Conservation (phyloP, 2,113 vertebrate species). For the Arizona elegans region DNA sequence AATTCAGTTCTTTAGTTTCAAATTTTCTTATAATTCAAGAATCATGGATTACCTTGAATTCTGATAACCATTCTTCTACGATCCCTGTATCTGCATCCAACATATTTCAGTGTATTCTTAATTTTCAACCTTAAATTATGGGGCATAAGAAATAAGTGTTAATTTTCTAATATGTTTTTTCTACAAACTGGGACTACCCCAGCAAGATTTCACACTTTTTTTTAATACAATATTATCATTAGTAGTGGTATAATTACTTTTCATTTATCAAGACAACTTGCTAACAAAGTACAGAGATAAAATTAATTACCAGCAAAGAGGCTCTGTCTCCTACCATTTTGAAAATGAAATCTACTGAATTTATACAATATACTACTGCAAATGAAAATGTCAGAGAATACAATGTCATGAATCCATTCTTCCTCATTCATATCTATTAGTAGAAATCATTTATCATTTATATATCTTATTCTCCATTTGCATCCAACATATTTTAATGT, state of each 20-base stretch:
- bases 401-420: neutral
- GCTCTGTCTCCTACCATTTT: neutral
- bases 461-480: no score
- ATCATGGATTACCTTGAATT: slow-evolving; percentile 86
- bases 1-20: neutral
- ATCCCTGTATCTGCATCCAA: slow-evolving; percentile 92
- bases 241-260: neutral
- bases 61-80: slow-evolving; percentile 98
- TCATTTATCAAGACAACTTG: neutral
- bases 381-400: neutral
- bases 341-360: neutral
- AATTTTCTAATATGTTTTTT: neutral
- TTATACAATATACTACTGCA: neutral
- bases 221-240: neutral
- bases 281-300: neutral
- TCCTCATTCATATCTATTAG: neutral
- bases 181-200: neutral
- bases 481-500: slow-evolving; percentile 95
- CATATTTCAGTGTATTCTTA: slow-evolving; percentile 90
- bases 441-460: neutral
- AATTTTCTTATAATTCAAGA: slow-evolving; percentile 7
- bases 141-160: slow-evolving; percentile 43
- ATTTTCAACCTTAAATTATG: slow-evolving; percentile 63
- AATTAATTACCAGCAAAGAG: neutral
- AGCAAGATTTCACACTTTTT: neutral